Base-by-base conservation (phyloP, 2,113 vertebrate species). In the Ceuthmochares aereus region DNA sequence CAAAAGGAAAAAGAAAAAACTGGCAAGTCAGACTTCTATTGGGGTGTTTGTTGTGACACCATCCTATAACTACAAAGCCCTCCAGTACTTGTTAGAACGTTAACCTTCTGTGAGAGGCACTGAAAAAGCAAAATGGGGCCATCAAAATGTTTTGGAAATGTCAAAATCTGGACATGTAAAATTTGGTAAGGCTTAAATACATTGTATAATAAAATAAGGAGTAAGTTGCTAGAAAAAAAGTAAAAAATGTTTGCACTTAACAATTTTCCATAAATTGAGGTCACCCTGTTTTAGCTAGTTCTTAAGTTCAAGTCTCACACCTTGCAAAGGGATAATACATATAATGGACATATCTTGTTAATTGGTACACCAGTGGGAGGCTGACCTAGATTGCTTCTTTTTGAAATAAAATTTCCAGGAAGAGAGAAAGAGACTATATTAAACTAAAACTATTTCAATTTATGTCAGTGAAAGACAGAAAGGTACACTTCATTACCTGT, bases 351-450 rank as follows among this genome's bases (percentile, higher is more conserved):
- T 83, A 56, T 89, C 55, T 52, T 85, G 37, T 92, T 97, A 90
- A 95, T 95, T 87, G 86, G 90, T 68, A 74, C 32, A 93, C 36
- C 90, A 87, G 80, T 79, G 89, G 89, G 84, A 92, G 83, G 20
- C 47, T 96, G 92, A 93, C 75, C 68, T 93, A 88, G n/a, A 86
- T 92, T 91, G 60, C 56, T 91, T 90, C 32, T 58, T 84, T 96
- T 92, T 76, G 27, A 73, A 80, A 85, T 87, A 92, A 94, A 77
- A 89, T 92, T 92, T 95, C 82, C 84, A 73, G 37, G 23, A 89
- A 32, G 36, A 66, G 40, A 90, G 74, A 84, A 92, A 59, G 27
- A 79, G 43, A 68, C 37, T 69, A 10, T 84, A 77, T 60, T 91
- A 96, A 93, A 67, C 16, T 19, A 84, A 87, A 23, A 8, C 18